phyloP scores from a whole-genome alignment of 1,140 invertebrate genomes.

The Reticulitermes speratus region DNA sequence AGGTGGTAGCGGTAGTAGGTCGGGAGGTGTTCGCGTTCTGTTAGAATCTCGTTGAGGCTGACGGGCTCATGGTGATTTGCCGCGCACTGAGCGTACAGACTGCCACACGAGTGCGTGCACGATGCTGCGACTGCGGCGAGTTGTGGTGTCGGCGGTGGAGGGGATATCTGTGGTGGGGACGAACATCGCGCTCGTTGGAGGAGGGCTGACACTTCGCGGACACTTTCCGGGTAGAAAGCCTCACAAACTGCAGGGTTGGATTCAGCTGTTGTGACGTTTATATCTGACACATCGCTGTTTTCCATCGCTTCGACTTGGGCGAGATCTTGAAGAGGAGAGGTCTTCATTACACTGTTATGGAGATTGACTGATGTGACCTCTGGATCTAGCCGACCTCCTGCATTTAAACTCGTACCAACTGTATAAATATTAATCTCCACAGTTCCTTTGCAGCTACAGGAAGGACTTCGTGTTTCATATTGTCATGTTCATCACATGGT shows the following conservation, averaged over 20 bases:
- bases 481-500: too few species aligned
- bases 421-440: too few species aligned
- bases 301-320: too few species aligned
- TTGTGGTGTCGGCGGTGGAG: neutral
- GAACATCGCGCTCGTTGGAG: neutral
- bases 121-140: neutral
- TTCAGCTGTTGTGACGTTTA: too few species aligned
- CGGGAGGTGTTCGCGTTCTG: neutral
- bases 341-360: too few species aligned
- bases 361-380: too few species aligned
- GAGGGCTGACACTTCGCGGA: conserved; percentile 18
- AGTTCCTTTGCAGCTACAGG: too few species aligned
- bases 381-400: too few species aligned
- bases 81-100: neutral
- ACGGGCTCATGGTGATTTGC: conserved; percentile 13
- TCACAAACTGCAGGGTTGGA: neutral
- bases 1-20: neutral
- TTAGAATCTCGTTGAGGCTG: neutral
- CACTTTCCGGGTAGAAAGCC: neutral
- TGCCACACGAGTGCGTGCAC: conserved; percentile 6
- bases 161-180: neutral
- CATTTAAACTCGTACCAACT: too few species aligned
- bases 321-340: too few species aligned
- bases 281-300: too few species aligned
- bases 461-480: too few species aligned